These are phyloP conservation scores for Scelioninae gen. 2 DNA, from an alignment of 2,888 invertebrate species.

Conservation along the genomic window DNA sequence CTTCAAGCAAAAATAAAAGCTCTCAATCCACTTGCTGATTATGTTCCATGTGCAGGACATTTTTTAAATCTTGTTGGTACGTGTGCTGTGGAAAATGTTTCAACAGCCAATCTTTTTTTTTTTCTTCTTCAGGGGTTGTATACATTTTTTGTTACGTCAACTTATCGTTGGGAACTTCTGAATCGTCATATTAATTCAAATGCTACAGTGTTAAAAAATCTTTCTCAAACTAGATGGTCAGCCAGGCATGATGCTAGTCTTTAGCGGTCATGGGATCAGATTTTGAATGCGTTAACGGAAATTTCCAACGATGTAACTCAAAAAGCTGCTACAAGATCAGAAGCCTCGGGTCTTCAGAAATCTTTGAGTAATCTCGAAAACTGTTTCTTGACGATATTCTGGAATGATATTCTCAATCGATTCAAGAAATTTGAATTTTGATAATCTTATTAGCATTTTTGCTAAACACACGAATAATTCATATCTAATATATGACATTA, in stretches of 20 bases:
- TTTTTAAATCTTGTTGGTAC: conserved; percentile 63
- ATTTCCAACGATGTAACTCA: conserved; percentile 1
- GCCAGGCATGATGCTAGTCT: conserved; percentile 32
- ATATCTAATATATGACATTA: too few species aligned
- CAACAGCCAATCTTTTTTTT: conserved; percentile 59
- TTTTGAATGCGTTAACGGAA: conserved; percentile 2
- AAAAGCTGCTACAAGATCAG: conserved; percentile 13
- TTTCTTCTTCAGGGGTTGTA: conserved; percentile 62
- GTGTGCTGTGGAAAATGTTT: conserved; percentile 61
- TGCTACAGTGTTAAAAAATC: conserved; percentile 25
- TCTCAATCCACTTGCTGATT: conserved; percentile 54
- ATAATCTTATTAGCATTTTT: too few species aligned
- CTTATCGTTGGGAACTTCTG: conserved; percentile 59
- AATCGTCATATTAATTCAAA: conserved; percentile 7
- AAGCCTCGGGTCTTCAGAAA: conserved; percentile 6
- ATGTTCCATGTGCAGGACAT: conserved; percentile 61
- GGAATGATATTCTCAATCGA: neutral
- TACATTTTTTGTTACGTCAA: conserved; percentile 63
- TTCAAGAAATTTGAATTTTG: too few species aligned
- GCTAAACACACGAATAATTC: too few species aligned
- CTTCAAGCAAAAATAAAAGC: conserved; percentile 61
- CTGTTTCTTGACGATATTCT: neutral
- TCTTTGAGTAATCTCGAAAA: neutral
- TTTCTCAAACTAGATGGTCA: conserved; percentile 37
- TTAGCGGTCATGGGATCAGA: conserved; percentile 7